Evolutionary conservation across 2,888 invertebrate species (phyloP), one percentile per base, ranked within the genome.

Genomic region (Spodoptera picta): DNA sequence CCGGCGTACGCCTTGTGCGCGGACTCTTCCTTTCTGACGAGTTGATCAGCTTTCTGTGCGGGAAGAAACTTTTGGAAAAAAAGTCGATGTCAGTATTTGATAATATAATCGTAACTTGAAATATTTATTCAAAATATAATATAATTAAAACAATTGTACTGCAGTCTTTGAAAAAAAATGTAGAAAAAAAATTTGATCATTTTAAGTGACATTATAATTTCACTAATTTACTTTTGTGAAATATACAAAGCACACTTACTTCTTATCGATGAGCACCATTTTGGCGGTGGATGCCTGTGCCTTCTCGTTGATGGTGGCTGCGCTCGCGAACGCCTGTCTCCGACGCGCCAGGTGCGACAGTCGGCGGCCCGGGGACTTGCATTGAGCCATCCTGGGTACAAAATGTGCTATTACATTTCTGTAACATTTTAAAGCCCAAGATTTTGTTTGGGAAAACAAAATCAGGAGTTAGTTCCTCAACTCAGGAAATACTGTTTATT

Each of bases 311-410:
- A 95, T 90, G 2, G 95, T 95, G 47, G 93, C 92, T 0, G 97
- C 96, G 50, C 96, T 97, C 60, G 97, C 97, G 87, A 98, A 98
- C 1, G 97, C 96, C 77, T 96, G 96, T 55, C 97, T 94, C 7
- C 98, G 94, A 60, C 96, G 95, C 1, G 97, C 97, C 80, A 98
- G 91, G 83, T 98, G 97, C 64, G 97, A 97, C 19, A 98, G 88
- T 6, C 97, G 95, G 65, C 97, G 95, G 0, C 97, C 97, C 0
- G 98, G 97, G 1, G 97, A 97, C 84, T 97, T 93, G 0, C 89
- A 91, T 80, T 93, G 92, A 73, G 84, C 90, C 88, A 87, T 86
- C 80, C 95, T 95, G 85, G 43, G 70, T 77, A 55, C 27, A 55
- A 46, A 10, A n/a, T 12, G 10, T 10, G 0, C 27, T 57, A 47